Evolutionary conservation across 2,888 invertebrate genomes (phyloP), one percentile per base, ranked within the genome.

Genomic region (Drosophila buzzatii): DNA sequence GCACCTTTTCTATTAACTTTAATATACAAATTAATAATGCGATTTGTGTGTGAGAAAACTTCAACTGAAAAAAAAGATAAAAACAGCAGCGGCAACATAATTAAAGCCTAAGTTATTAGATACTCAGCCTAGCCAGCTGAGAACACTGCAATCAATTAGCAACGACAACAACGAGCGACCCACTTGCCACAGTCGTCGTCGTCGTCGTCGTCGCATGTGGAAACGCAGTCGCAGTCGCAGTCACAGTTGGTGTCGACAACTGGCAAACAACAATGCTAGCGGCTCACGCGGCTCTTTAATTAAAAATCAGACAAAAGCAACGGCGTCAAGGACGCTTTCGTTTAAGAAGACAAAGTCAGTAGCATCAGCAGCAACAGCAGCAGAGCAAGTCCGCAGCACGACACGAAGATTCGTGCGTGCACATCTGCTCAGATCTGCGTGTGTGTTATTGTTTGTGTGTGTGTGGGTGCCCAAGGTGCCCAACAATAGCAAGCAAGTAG

Each of bases 121-220:
- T 78, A 86, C 72, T 72, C 67, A 55, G 55, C n/a, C 49, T 3
- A 47, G 63, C 37, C 72, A 72, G 70, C 79, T 76, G 81, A 80
- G 83, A 81, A 88, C 71, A 68, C 77, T 89, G 79, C 89, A 89
- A 85, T 85, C 89, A 85, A 89, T 85, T 85, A 85, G 85, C 82
- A 56, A 23, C 71, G 60, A 60, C 70, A 45, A 63, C 62, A 71
- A 37, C 70, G 35, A 62, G 44, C 75, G 74, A 74, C 74, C 74
- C 74, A 73, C 62, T 73, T 74, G 74, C 74, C 73, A 60, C 73
- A 72, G 47, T 55, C 55, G 45, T 56, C 37, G 44, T 65, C 47
- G 47, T 55, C 55, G 45, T 56, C 37, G 44, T 65, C 47, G 45
- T 51, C 51, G 51, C 58, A 58, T 58, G 58, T 58, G 58, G 47